Conservation (phyloP, 2,797 vertebrate species). For the Protosalanx chinensis region DNA sequence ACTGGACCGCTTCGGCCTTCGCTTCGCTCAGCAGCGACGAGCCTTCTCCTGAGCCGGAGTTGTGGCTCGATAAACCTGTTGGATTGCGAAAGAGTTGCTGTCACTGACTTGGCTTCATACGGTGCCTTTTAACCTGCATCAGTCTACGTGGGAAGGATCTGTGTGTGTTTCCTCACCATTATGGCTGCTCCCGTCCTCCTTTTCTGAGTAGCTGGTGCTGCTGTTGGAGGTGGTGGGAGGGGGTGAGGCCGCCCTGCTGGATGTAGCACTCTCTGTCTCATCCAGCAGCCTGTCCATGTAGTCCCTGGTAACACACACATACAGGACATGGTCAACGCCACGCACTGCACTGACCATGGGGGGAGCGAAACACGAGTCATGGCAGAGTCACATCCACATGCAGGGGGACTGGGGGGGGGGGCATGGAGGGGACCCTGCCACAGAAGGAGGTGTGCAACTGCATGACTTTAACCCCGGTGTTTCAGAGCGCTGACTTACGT, state of each 20-base stretch:
- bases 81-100: not conserved
- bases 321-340: not conserved
- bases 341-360: too few relatives aligned
- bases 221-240: constrained; percentile 87
- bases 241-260: constrained; percentile 84
- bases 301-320: constrained; percentile 73
- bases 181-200: constrained; percentile 83
- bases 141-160: not conserved
- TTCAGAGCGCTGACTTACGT: constrained; percentile 80
- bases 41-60: constrained; percentile 55
- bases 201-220: constrained; percentile 86
- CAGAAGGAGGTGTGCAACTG: not conserved
- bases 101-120: not conserved
- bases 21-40: constrained; percentile 59
- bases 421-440: not conserved
- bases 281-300: constrained; percentile 94
- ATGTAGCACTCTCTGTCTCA: constrained; percentile 88
- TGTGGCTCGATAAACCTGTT: constrained; percentile 78
- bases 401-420: too few relatives aligned
- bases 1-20: constrained; percentile 71
- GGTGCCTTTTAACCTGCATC: not conserved
- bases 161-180: constrained; percentile 76
- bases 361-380: too few relatives aligned
- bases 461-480: not conserved
- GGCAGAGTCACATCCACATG: not conserved